Conservation (phyloP, 2,888 invertebrate genomes). For the Mesopsocus fuscifrons region DNA sequence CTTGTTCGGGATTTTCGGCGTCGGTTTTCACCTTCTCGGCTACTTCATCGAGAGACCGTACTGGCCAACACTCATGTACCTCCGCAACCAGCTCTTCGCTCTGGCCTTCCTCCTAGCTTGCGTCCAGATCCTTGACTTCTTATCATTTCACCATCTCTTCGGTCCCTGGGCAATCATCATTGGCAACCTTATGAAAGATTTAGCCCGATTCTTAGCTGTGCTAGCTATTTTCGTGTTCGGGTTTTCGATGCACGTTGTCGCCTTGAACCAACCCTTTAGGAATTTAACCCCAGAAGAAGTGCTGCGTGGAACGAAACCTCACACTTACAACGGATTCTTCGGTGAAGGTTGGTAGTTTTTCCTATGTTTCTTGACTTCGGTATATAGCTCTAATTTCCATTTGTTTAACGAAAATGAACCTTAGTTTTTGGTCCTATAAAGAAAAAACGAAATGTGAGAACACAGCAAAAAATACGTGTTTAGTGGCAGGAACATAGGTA, state of each 20-base stretch:
- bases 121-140: slow-evolving; percentile 91
- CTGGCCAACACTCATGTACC: slow-evolving; percentile 79
- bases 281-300: slow-evolving; percentile 44
- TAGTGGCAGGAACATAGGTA: no score
- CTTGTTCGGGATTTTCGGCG: slow-evolving; percentile 74
- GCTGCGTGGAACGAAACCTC: slow-evolving; percentile 22
- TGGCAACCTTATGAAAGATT: slow-evolving; percentile 80
- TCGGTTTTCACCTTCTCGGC: slow-evolving; percentile 73
- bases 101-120: slow-evolving; percentile 88
- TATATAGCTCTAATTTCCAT: neutral
- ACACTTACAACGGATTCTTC: slow-evolving; percentile 32
- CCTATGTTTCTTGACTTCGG: slow-evolving; percentile 6
- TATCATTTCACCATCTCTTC: slow-evolving; percentile 97
- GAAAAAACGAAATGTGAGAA: no score
- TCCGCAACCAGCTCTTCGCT: slow-evolving; percentile 93
- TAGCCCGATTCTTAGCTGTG: slow-evolving; percentile 93
- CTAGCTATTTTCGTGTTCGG: slow-evolving; percentile 95
- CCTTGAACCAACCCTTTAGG: slow-evolving; percentile 84
- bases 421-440: no score
- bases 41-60: slow-evolving; percentile 43
- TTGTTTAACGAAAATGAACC: no score
- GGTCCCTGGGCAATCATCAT: slow-evolving; percentile 99
- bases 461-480: no score
- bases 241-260: slow-evolving; percentile 92
- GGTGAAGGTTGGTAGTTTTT: slow-evolving; percentile 47